Conservation (phyloP, 1,140 invertebrate genomes). For the Ceratoteleas bidentatus region DNA sequence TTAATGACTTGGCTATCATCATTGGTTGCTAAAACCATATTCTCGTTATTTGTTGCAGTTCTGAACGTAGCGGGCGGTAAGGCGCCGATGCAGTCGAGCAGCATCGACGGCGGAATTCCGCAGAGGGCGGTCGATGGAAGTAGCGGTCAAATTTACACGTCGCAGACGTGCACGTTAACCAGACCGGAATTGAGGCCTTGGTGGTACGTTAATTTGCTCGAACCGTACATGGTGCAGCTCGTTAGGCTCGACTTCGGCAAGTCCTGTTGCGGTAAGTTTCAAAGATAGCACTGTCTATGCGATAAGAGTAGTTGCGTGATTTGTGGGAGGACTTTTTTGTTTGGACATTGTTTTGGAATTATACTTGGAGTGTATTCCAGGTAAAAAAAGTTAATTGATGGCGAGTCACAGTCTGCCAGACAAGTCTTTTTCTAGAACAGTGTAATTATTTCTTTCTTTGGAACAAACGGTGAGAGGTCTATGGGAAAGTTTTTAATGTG, state of each 20-base stretch:
- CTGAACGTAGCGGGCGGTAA: conserved; percentile 97
- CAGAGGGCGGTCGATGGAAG: conserved; percentile 96
- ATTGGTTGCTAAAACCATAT: conserved; percentile 22
- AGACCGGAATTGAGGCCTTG: conserved; percentile 91
- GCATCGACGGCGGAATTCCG: conserved; percentile 90
- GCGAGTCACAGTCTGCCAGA: no score
- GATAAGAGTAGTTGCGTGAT: no score
- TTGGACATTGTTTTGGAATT: no score
- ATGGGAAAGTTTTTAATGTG: neutral
- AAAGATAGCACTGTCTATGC: no score
- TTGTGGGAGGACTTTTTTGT: no score
- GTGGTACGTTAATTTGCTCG: conserved; percentile 98
- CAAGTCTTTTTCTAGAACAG: no score
- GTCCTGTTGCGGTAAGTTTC: conserved; percentile 91
- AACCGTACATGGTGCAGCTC: conserved; percentile 97
- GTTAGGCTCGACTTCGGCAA: conserved; percentile 96
- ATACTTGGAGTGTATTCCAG: no score
- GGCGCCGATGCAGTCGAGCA: conserved; percentile 96
- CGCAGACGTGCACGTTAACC: conserved; percentile 93
- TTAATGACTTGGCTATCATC: neutral
- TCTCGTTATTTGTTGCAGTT: conserved; percentile 84
- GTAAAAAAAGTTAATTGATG: no score
- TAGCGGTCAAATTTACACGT: conserved; percentile 90
- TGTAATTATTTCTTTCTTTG: no score
- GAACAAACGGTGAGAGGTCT: no score